Evolutionary conservation across 2,797 vertebrate genomes (phyloP), one percentile per base, ranked within the genome.

Genomic region (Galago senegalensis): DNA sequence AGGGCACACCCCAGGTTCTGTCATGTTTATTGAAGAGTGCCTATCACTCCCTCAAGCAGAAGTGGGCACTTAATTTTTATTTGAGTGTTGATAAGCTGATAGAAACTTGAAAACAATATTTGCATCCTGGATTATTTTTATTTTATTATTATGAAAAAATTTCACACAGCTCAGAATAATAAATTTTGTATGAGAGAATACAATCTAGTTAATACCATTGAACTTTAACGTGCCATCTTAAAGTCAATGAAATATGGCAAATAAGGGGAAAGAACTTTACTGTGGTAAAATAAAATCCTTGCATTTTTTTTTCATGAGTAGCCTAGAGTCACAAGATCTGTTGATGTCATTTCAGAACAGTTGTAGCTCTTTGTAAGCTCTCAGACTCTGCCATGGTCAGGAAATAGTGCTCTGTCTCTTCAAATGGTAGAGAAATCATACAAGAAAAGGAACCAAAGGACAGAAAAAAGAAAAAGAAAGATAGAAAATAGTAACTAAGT

Each of bases 141-240:
- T 67, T 88, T 80, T 67, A 49, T 82, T 93, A 40, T 72, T 88
- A 65, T 86, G 60, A 5, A 77, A 34, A 63, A 31, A 73, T 82
- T 86, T 77, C 65, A 72, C 8, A 93, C 37, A 53, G 40, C 37
- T 70, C 72, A 94, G 8, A 72, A 60, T 60, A 70, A 61, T 61
- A 49, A 25, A 61, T 10, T 89, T 73, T 9, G 72, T 23, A 23
- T 76, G 80, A 80, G 7, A 87, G 11, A 53, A 83, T 17, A 43
- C 3, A 56, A 43, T 67, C n/a, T 63, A 95, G 37, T 17, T 88
- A 77, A 79, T 34, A 67, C 21, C 17, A n/a, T 58, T 85, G 72
- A 91, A 4, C 14, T 34, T n/a, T 40, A 56, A 27, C 73, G 9
- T n/a, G 25, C 43, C 43, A 67, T 84, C 37, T 81, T 72, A 21